Evolutionary conservation across 2,113 vertebrate genomes (phyloP).

Genomic region (Cinclus cinclus): DNA sequence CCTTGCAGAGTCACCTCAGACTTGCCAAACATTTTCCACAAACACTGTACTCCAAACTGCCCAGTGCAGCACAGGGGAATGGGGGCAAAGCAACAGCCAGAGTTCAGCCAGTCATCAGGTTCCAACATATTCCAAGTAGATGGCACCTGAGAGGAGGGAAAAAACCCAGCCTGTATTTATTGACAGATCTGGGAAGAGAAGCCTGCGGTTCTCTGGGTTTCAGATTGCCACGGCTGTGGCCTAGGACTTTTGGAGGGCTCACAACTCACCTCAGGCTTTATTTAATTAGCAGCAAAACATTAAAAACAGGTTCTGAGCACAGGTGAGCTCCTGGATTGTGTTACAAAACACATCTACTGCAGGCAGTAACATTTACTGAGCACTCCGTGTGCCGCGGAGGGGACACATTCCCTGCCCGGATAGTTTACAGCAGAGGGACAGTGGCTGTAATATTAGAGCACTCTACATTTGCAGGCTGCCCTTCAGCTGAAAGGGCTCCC

Average conservation of each 20-base stretch:
- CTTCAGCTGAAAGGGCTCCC: not conserved
- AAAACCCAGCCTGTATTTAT: not conserved
- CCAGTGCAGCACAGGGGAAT: not conserved
- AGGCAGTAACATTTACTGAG: not conserved
- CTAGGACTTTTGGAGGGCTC: not conserved
- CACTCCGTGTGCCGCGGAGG: fast-evolving
- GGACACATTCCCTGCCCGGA: not conserved
- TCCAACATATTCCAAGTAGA: not conserved
- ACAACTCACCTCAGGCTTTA: not conserved
- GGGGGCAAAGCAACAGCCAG: not conserved
- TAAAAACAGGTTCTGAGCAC: slow-evolving; percentile 1
- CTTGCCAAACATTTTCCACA: not conserved
- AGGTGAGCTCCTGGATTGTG: not conserved
- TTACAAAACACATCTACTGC: slow-evolving; percentile 4
- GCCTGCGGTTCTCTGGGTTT: fast-evolving
- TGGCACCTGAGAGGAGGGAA: not conserved
- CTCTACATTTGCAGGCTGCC: not conserved
- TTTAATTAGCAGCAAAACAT: slow-evolving; percentile 7
- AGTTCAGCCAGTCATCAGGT: not conserved
- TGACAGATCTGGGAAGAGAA: not conserved
- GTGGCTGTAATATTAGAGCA: not conserved
- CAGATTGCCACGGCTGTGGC: not conserved
- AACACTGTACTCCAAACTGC: not conserved
- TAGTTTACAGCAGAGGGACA: not conserved
- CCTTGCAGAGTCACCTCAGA: not conserved